Evolutionary conservation across 1,140 invertebrate genomes (phyloP).

Genomic region (Agraylea sexmaculata): DNA sequence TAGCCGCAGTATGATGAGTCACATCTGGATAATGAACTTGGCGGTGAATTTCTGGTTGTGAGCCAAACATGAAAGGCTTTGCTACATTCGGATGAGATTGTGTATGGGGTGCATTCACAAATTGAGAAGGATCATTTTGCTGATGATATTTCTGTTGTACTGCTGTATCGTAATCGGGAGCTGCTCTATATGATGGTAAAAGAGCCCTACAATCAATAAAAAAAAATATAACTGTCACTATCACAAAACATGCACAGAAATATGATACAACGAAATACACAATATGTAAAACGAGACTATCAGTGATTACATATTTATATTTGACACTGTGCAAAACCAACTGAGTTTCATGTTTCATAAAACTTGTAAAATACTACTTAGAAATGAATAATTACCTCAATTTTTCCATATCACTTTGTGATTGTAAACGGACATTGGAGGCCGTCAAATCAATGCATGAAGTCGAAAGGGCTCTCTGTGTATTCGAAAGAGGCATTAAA

Average conservation of each 20-base stretch:
- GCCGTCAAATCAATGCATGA: slow-evolving; percentile 56
- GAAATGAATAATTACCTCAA: slow-evolving; percentile 23
- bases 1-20: slow-evolving; percentile 41
- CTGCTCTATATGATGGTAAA: slow-evolving; percentile 78
- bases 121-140: slow-evolving; percentile 29
- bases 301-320: too few relatives aligned
- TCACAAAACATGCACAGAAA: too few relatives aligned
- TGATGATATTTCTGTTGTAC: slow-evolving; percentile 67
- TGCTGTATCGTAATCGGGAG: slow-evolving; percentile 89
- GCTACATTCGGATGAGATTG: slow-evolving; percentile 24
- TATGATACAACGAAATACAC: too few relatives aligned
- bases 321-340: too few relatives aligned
- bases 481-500: slow-evolving; percentile 20
- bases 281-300: too few relatives aligned
- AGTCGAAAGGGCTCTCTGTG: slow-evolving; percentile 51
- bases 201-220: slow-evolving; percentile 50
- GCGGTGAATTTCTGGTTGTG: slow-evolving; percentile 52
- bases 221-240: not conserved
- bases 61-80: slow-evolving; percentile 44
- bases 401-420: slow-evolving; percentile 25
- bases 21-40: slow-evolving; percentile 47
- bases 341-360: too few relatives aligned
- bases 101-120: slow-evolving; percentile 29
- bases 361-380: not conserved
- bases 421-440: slow-evolving; percentile 25